These are phyloP conservation scores for Cirrhinus mrigala DNA, from an alignment of 2,797 vertebrate genomes.

Conservation along the genomic window DNA sequence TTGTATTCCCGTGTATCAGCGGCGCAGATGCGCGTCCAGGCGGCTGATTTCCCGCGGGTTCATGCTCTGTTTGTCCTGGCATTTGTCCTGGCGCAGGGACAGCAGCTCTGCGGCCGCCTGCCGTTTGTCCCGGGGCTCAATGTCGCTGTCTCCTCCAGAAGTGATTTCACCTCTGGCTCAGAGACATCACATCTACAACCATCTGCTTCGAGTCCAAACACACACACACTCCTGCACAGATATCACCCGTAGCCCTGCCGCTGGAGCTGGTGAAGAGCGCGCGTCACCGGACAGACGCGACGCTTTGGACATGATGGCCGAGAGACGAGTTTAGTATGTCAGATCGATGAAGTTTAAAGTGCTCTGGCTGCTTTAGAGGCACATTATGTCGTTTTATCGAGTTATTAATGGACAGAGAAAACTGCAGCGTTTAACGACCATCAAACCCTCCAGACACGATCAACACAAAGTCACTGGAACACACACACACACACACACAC, in stretches of 20 bases:
- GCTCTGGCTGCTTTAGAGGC: not conserved
- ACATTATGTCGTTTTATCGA: not conserved
- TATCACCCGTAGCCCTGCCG: not conserved
- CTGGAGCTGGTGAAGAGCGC: not conserved
- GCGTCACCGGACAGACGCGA: not conserved
- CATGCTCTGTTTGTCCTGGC: not conserved
- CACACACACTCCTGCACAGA: not conserved
- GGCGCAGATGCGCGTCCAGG: not conserved
- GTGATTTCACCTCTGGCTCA: not conserved
- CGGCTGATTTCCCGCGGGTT: not conserved
- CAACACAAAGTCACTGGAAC: not conserved
- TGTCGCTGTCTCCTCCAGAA: not conserved
- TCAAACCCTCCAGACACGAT: slow-evolving; percentile 10
- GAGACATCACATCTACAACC: slow-evolving; percentile 1
- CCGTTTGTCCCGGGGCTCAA: not conserved
- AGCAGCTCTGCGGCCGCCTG: not conserved
- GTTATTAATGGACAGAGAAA: slow-evolving; percentile 21
- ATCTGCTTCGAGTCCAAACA: slow-evolving; percentile 3
- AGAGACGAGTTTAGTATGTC: not conserved
- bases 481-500: not conserved
- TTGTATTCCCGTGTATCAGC: not conserved
- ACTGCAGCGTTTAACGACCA: not conserved
- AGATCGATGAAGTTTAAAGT: slow-evolving; percentile 12
- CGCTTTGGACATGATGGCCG: not conserved
- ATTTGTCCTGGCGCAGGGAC: not conserved